Evolutionary conservation across 2,888 invertebrate genomes (phyloP).

Genomic region (Drosophila imparisetae): DNA sequence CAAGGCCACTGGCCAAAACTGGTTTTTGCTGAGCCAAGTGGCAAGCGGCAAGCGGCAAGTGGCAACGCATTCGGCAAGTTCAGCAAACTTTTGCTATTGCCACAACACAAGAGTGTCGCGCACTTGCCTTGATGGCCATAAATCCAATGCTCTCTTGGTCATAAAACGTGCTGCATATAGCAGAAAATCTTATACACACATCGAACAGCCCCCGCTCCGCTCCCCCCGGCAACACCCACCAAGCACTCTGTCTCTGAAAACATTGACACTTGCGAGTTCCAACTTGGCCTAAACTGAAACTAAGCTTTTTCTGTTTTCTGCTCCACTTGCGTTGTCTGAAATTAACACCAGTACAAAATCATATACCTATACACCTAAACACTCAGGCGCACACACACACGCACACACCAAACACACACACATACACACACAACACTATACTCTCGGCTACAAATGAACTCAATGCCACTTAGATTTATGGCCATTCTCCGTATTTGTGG

Average conservation of each 20-base stretch:
- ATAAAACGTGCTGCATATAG: conserved; percentile 54
- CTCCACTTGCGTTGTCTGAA: conserved; percentile 31
- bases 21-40: conserved; percentile 42
- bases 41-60: conserved; percentile 26
- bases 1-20: conserved; percentile 37
- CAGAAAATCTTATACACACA: conserved; percentile 36
- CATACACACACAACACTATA: background rate
- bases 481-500: conserved; percentile 50
- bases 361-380: background rate
- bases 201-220: background rate
- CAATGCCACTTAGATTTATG: conserved; percentile 61
- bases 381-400: background rate
- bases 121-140: conserved; percentile 69
- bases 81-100: conserved; percentile 58
- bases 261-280: conserved; percentile 43
- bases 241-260: background rate
- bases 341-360: conserved; percentile 41
- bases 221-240: background rate
- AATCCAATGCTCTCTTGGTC: conserved; percentile 59
- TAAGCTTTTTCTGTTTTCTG: conserved; percentile 30
- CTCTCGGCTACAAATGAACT: conserved; percentile 39
- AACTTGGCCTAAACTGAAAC: conserved; percentile 23
- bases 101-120: conserved; percentile 35
- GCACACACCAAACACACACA: background rate
- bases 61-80: conserved; percentile 58